Evolutionary conservation across 2,888 invertebrate species (phyloP), one percentile per base, ranked within the genome.

Genomic region (Notodonta ziczac): DNA sequence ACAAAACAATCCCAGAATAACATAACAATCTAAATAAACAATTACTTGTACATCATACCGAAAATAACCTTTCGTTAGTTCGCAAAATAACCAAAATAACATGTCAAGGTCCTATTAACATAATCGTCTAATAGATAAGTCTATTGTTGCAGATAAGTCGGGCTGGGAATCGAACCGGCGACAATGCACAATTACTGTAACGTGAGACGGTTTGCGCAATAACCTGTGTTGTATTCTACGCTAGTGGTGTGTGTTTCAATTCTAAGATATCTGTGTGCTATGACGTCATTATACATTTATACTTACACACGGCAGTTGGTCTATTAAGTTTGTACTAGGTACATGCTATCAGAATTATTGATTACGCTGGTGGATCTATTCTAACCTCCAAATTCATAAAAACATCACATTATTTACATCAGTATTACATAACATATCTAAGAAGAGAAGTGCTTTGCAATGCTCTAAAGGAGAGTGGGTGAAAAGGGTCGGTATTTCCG

Each of bases 141-240:
- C 46, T 48, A 83, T 80, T 84, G 83, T 82, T 77, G 65, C 59
- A 70, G 83, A 82, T 81, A 80, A 74, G 78, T 72, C 55, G 55
- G 13, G 42, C 80, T 86, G 85, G 78, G 86, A 85, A 80, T 85
- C 83, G 78, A 84, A 84, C 73, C 75, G 44, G 72, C 61, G 64
- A 86, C 85, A 85, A 86, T 86, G 79, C 62, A 83, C 86, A 84
- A 85, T 86, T 78, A 70, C 75, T 65, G 59, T 62, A 74, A 71
- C 66, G 63, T 69, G 76, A 74, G 68, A 73, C 61, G 67, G 14
- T 74, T 81, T 66, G 64, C 66, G 72, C 68, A 74, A 74, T 14
- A n/a, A 14, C 6, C 6, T 52, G 13, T 13, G 52, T 52, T 52
- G 32, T 4, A 6, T 13, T 52, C 8, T 12, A 24, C 4, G 16